A percentile compares a stretch with the other conserved stretches of the same genome.
These are phyloP conservation scores for Gymnothorax reevesii DNA, from an alignment of 2,797 vertebrate species.

Conservation along the genomic window DNA sequence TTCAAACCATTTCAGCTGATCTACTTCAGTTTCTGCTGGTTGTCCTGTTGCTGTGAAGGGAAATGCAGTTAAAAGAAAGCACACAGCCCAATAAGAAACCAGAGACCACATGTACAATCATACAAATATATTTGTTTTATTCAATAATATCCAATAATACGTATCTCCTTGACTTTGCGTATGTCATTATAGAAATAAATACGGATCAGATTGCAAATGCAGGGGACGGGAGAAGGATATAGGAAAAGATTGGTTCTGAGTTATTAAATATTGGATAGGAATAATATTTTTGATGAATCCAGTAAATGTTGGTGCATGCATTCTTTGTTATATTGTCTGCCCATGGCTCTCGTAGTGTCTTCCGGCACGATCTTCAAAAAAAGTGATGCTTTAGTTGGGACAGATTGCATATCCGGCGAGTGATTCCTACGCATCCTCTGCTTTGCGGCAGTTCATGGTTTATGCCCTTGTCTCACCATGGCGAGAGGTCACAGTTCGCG, in stretches of 20 bases:
- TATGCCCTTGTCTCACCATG: constrained; percentile 33
- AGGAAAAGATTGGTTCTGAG: constrained; percentile 44
- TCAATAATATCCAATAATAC: constrained; percentile 81
- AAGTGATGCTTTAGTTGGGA: constrained; percentile 31
- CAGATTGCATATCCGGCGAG: neutral
- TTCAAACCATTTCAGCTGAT: neutral
- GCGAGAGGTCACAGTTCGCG: constrained; percentile 53
- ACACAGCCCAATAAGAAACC: constrained; percentile 43
- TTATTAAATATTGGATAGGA: constrained; percentile 70
- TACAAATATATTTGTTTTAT: constrained; percentile 88
- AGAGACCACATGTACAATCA: constrained; percentile 73
- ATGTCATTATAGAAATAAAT: constrained; percentile 81
- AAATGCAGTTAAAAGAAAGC: neutral
- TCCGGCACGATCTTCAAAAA: constrained; percentile 29
- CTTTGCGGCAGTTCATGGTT: constrained; percentile 41
- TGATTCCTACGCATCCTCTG: neutral
- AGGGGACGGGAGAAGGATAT: constrained; percentile 63
- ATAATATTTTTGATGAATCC: constrained; percentile 61
- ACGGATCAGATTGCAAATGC: constrained; percentile 81
- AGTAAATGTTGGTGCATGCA: constrained; percentile 80
- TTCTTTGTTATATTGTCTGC: constrained; percentile 63
- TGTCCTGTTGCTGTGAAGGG: neutral
- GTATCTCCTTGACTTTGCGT: constrained; percentile 73
- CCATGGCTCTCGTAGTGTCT: constrained; percentile 39
- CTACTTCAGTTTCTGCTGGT: neutral